Evolutionary conservation across 2,113 vertebrate species (phyloP).

Genomic region (Odocoileus hemionus): DNA sequence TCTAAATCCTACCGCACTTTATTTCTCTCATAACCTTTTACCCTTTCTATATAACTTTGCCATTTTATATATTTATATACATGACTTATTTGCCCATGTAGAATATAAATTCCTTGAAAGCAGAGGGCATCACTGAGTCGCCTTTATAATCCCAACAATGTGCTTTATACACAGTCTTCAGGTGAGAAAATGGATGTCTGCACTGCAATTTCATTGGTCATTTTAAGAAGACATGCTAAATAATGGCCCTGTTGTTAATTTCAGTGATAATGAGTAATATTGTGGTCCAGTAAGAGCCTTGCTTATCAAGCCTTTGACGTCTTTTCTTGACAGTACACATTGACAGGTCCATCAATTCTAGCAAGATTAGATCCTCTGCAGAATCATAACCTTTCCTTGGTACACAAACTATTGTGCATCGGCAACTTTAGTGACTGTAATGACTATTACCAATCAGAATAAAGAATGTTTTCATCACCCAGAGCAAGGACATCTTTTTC

Average conservation of each 20-base stretch:
- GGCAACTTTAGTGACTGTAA: not conserved
- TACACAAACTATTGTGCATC: not conserved
- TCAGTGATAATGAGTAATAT: not conserved
- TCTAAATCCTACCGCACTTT: not conserved
- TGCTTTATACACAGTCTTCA: not conserved
- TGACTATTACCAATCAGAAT: not conserved
- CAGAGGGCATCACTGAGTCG: not conserved
- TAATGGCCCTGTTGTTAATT: not conserved
- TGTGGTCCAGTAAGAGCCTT: not conserved
- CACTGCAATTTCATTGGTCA: not conserved
- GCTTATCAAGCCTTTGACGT: not conserved
- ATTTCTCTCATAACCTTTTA: not conserved
- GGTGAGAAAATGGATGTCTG: fast-evolving
- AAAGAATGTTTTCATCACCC: not conserved
- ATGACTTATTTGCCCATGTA: not conserved
- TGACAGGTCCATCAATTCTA: not conserved
- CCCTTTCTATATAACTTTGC: not conserved
- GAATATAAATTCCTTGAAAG: not conserved
- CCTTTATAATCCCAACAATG: not conserved
- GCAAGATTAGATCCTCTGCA: not conserved
- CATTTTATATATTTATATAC: no score
- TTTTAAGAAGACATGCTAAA: not conserved
- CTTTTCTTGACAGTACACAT: not conserved
- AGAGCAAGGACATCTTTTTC: not conserved
- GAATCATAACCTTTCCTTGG: not conserved